A percentile compares a stretch with the other conserved stretches of the same genome.
phyloP scores from a whole-genome alignment of 2,888 invertebrate genomes.

The Rotaria socialis region DNA sequence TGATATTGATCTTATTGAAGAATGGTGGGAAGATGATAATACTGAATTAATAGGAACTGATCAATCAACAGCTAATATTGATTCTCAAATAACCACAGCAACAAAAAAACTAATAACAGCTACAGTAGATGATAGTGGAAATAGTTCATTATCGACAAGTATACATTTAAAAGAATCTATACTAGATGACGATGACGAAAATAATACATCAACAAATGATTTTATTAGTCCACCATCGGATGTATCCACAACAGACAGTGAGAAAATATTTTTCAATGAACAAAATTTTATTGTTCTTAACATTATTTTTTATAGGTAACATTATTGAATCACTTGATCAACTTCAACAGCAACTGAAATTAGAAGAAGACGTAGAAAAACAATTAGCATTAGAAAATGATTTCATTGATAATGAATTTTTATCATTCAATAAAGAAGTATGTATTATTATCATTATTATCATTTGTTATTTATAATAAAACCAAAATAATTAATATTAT shows the following conservation, averaged over 20 bases:
- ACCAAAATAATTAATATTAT: neutral
- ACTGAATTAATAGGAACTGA: neutral
- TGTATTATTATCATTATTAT: neutral
- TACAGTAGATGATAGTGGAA: conserved; percentile 6
- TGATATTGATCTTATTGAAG: neutral
- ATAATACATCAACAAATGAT: neutral
- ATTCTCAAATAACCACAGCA: neutral
- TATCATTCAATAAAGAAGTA: neutral
- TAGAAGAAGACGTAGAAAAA: conserved; percentile 33
- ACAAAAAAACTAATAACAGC: neutral
- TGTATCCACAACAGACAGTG: conserved; percentile 5
- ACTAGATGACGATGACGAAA: conserved; percentile 12
- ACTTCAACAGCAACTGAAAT: conserved; percentile 20
- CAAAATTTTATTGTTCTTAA: too few relatives aligned
- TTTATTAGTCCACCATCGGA: neutral
- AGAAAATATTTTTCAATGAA: neutral
- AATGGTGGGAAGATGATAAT: conserved; percentile 33
- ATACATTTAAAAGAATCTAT: neutral
- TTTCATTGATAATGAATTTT: neutral
- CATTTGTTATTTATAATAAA: neutral
- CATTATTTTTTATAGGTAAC: neutral
- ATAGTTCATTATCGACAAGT: conserved; percentile 12
- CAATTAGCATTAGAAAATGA: neutral
- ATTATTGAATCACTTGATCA: neutral
- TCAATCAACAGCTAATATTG: neutral